Evolutionary conservation across 2,888 invertebrate species (phyloP), one percentile per base, ranked within the genome.

Genomic region (Listrodromus nycthemerus): DNA sequence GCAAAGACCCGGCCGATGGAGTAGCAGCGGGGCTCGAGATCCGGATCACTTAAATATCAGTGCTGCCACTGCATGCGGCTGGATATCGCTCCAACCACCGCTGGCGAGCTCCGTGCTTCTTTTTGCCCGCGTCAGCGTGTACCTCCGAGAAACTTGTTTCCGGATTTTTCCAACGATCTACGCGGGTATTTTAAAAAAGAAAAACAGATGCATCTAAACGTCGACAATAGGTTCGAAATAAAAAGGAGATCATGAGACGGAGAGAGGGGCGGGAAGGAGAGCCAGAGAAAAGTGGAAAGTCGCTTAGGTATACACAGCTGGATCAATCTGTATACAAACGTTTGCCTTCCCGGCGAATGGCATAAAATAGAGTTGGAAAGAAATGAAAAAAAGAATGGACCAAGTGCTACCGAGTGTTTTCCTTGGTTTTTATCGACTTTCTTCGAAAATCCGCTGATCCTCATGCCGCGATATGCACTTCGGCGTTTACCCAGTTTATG

Each of bases 251-350:
- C 58, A 41, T 10, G 27, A 16, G 30, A 61, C 4, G 66, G 37
- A 8, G 65, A 24, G 10, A 10, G 19, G 4, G 21, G 48, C 48
- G 45, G 37, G n/a, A n/a, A n/a, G 48, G 37, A 69, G 50, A 50
- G 50, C 30, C 33, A 6, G 21, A 58, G 37, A 50, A 74, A 41
- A 61, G 73, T 55, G 50, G 71, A 73, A 66, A 77, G 66, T 67
- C 82, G 58, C 21, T 78, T n/a, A 78, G 67, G 55, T 37, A 77
- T 67, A 73, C 58, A 74, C 58, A 73, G 50, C 37, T 8, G 77
- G 66, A 82, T 82, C 77, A 82, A 82, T 82, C 66, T 65, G 37
- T 77, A 73, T 82, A 77, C 66, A 55, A 82, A 61, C 67, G 71
- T 70, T 77, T 67, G 63, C 37, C 33, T 73, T 77, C 48, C 41